Base-by-base conservation (phyloP, 1,140 invertebrate genomes). In the Antheraea pernyi region DNA sequence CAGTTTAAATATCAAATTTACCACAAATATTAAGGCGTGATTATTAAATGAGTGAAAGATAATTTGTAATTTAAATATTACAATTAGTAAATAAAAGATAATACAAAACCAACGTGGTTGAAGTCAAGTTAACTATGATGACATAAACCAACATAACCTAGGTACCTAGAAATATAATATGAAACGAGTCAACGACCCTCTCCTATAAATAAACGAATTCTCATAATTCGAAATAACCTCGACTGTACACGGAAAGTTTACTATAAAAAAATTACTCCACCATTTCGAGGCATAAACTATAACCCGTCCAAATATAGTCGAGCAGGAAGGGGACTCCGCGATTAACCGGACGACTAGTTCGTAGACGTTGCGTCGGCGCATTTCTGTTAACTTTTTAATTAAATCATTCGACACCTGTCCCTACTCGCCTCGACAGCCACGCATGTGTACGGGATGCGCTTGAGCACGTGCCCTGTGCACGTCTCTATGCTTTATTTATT, bases 401-500 rank as follows among this genome's bases (percentile, higher is more conserved):
- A 66, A 66, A 59, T 67, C 65, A 67, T 9, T 59, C 48, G 53
- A 19, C 65, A 67, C 65, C 65, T 67, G 65, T 59, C 48, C 65
- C 37, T 53, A 13, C 19, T 63, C 11, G 19, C 61, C 61, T 36
- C 18, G 62, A 19, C 59, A 9, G 6, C 39, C 22, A 30, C 39
- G 39, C 39, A 61, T 61, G 59, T 30, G 59, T 30, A 61, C 58
- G 58, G n/a, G 58, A n/a, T 19, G 59, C 59, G 59, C 19, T 19
- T 42, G 7, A 3, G 39, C 39, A 42, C 39, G 39, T 42, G 39
- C 39, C 39, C 7, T 7, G 2, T 11, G 7, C 39, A 4, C 39
- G 8, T 42, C 11, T 42, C 39, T 42, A 42, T 42, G 2, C 8
- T 30, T 42, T 42, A 42, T 42, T 42, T 42, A 42, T 42, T 11